These are phyloP conservation scores for Euleptes europaea DNA, from an alignment of 2,113 vertebrate genomes.

Conservation along the genomic window DNA sequence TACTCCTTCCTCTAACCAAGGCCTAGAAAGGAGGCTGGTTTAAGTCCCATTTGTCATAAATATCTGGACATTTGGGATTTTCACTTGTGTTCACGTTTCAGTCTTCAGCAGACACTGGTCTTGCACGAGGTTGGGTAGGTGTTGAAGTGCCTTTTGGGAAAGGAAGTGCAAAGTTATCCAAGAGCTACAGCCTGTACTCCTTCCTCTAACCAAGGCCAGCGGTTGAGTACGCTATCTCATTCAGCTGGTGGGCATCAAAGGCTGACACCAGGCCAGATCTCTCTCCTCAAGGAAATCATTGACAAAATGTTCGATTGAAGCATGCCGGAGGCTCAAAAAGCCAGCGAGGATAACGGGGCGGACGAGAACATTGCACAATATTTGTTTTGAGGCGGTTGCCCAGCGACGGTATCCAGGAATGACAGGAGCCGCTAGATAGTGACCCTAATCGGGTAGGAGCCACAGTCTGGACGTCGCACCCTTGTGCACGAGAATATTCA, in stretches of 20 bases:
- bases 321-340: neutral
- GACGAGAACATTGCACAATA: constrained; percentile 5
- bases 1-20: constrained; percentile 12
- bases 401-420: neutral
- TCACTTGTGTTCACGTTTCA: too few species aligned
- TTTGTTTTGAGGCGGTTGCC: constrained; percentile 7
- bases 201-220: constrained; percentile 3
- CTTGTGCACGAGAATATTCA: neutral
- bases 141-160: too few species aligned
- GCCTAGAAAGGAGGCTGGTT: neutral
- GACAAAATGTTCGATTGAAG: constrained; percentile 7
- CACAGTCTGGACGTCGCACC: neutral
- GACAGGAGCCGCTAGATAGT: constrained; percentile 4
- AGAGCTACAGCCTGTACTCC: neutral
- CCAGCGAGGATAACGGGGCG: neutral
- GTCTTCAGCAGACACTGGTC: too few species aligned
- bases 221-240: neutral
- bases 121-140: too few species aligned
- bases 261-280: neutral
- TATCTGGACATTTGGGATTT: too few species aligned
- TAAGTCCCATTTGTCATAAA: too few species aligned
- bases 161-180: neutral
- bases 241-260: neutral
- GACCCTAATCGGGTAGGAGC: neutral
- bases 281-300: constrained; percentile 20